Evolutionary conservation across 2,888 invertebrate species (phyloP).

Genomic region (Sinohyriopsis cumingii): DNA sequence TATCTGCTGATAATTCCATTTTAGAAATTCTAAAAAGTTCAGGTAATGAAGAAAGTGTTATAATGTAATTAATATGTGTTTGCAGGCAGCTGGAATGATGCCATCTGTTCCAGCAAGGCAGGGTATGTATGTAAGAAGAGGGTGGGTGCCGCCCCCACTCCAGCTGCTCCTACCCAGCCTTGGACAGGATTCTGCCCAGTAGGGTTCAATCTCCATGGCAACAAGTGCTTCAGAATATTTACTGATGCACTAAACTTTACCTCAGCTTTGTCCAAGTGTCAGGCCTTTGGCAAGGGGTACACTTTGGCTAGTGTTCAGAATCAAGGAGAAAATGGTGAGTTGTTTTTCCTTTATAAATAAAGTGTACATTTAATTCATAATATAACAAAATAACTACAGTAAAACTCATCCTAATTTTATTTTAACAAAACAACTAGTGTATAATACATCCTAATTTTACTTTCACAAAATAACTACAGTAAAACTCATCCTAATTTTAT

Average conservation of each 20-base stretch:
- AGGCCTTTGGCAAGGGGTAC: slow-evolving; percentile 32
- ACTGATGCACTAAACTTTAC: slow-evolving; percentile 40
- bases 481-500: too few relatives aligned
- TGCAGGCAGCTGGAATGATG: slow-evolving; percentile 59
- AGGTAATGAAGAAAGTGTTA: neutral
- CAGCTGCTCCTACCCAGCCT: slow-evolving; percentile 30
- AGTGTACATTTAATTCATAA: neutral
- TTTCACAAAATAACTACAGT: too few relatives aligned
- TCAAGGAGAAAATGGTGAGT: slow-evolving; percentile 48
- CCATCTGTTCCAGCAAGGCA: slow-evolving; percentile 41
- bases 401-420: too few relatives aligned
- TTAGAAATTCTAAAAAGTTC: too few relatives aligned
- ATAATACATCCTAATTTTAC: too few relatives aligned
- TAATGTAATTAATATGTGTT: neutral
- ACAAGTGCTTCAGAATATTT: slow-evolving; percentile 52
- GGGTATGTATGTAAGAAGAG: slow-evolving; percentile 55
- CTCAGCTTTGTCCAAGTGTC: slow-evolving; percentile 39
- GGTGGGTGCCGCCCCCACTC: slow-evolving; percentile 21
- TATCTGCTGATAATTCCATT: too few relatives aligned
- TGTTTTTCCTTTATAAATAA: neutral
- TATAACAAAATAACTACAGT: too few relatives aligned
- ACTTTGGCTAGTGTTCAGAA: slow-evolving; percentile 48
- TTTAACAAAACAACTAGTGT: too few relatives aligned
- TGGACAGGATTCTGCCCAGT: slow-evolving; percentile 49
- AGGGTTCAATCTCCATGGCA: slow-evolving; percentile 43